Conservation (phyloP, 30 jellyfish, hydroid and myxozoan species). For the Aurelia sp. region DNA sequence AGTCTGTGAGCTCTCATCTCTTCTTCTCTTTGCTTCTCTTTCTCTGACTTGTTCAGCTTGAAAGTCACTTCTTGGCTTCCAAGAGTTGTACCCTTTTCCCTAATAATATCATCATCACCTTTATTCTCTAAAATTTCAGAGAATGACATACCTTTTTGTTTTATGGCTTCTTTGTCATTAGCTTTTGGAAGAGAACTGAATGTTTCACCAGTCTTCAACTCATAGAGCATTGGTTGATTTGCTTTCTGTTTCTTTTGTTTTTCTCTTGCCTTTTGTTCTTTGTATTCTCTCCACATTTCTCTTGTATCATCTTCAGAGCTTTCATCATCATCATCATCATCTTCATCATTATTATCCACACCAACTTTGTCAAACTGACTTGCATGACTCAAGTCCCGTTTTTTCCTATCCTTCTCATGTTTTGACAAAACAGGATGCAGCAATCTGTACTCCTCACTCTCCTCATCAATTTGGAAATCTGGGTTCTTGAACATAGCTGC, state of each 20-base stretch:
- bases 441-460: slow-evolving; percentile 89
- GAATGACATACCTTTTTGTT: slow-evolving; percentile 43
- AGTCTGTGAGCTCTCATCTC: slow-evolving; percentile 73
- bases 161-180: background rate
- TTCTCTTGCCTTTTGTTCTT: slow-evolving; percentile 48
- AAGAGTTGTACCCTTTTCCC: slow-evolving; percentile 78
- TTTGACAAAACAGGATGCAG: slow-evolving; percentile 98
- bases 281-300: slow-evolving; percentile 67
- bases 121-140: slow-evolving; percentile 75
- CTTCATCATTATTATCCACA: slow-evolving; percentile 55
- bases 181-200: background rate
- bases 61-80: slow-evolving; percentile 92
- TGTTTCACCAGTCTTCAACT: slow-evolving; percentile 67
- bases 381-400: background rate
- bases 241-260: slow-evolving; percentile 13
- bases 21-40: slow-evolving; percentile 60
- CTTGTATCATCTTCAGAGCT: slow-evolving; percentile 67
- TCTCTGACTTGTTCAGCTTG: slow-evolving; percentile 51
- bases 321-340: slow-evolving; percentile 36
- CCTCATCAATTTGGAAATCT: slow-evolving; percentile 97
- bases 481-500: slow-evolving; percentile 90
- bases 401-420: slow-evolving; percentile 77
- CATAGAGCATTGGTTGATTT: slow-evolving; percentile 66
- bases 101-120: slow-evolving; percentile 36
- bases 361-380: slow-evolving; percentile 20